phyloP scores from a whole-genome alignment of 2,888 invertebrate genomes.

The Pseudococcus longispinus region DNA sequence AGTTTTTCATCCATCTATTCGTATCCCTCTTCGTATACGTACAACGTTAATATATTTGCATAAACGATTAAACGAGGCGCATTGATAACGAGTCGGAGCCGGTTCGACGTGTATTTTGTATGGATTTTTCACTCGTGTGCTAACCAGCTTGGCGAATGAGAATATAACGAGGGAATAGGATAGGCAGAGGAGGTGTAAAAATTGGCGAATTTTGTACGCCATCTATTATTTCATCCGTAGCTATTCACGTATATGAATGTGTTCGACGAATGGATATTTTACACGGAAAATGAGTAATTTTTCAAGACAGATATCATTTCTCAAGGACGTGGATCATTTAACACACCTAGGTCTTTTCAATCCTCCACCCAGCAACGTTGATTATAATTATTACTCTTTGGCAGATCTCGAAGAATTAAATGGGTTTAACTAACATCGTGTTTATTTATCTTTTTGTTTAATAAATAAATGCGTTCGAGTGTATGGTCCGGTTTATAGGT shows the following conservation, averaged over 20 bases:
- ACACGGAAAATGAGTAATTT: background rate
- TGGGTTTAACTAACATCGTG: background rate
- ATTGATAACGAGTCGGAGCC: background rate
- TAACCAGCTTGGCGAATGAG: background rate
- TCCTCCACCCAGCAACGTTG: background rate
- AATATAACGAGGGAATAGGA: background rate
- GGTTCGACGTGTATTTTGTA: background rate
- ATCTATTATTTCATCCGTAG: background rate
- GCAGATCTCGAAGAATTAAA: background rate
- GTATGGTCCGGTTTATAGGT: background rate
- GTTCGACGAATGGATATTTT: conserved; percentile 2
- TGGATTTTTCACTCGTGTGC: background rate
- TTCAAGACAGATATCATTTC: conserved; percentile 26
- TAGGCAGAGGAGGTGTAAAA: background rate
- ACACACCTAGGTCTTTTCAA: background rate
- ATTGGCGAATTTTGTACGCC: background rate
- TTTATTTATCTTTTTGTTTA: background rate
- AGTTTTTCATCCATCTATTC: background rate
- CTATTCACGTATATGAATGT: background rate
- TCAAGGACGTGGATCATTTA: background rate
- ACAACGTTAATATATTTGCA: conserved; percentile 35
- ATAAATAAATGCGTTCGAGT: background rate
- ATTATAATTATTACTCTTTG: conserved; percentile 38
- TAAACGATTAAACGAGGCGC: conserved; percentile 7
- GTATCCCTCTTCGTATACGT: background rate